Conservation (phyloP, 2,888 invertebrate species). For the Noctua janthina region DNA sequence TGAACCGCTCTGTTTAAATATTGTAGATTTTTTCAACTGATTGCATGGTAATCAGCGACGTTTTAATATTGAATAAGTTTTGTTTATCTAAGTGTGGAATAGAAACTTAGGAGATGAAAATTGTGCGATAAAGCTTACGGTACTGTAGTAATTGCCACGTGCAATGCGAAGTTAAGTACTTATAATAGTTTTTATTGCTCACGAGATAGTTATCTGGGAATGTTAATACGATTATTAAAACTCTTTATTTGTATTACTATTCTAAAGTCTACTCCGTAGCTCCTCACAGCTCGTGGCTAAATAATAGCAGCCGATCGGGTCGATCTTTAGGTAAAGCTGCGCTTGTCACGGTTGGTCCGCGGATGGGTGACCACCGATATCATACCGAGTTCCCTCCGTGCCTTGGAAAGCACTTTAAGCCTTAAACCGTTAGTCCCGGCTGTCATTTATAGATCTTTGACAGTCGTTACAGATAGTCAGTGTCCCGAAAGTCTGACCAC, state of each 20-base stretch:
- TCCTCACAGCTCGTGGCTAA: neutral
- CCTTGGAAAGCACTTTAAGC: neutral
- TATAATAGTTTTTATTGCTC: slow-evolving; percentile 24
- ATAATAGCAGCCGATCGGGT: neutral
- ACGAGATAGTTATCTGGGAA: slow-evolving; percentile 42
- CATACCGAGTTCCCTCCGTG: neutral
- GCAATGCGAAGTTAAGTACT: slow-evolving; percentile 35
- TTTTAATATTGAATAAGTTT: slow-evolving; percentile 39
- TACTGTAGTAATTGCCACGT: slow-evolving; percentile 36
- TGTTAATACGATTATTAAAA: slow-evolving; percentile 22
- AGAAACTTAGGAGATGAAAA: slow-evolving; percentile 53
- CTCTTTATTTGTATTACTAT: slow-evolving; percentile 4
- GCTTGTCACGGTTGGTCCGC: neutral
- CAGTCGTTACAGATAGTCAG: neutral
- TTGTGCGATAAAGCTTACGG: slow-evolving; percentile 44
- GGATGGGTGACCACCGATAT: neutral
- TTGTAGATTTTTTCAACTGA: slow-evolving; percentile 40
- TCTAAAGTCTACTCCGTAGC: neutral
- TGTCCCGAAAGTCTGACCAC: neutral
- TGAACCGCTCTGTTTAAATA: slow-evolving; percentile 37
- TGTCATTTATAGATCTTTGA: neutral
- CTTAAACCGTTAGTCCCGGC: neutral
- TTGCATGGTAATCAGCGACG: slow-evolving; percentile 16
- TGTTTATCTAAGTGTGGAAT: slow-evolving; percentile 41
- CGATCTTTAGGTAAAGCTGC: neutral